A percentile compares a stretch with the other conserved stretches of the same genome.
Conservation (phyloP, 2,888 invertebrate species). For the Scaptomyza tumidula region DNA sequence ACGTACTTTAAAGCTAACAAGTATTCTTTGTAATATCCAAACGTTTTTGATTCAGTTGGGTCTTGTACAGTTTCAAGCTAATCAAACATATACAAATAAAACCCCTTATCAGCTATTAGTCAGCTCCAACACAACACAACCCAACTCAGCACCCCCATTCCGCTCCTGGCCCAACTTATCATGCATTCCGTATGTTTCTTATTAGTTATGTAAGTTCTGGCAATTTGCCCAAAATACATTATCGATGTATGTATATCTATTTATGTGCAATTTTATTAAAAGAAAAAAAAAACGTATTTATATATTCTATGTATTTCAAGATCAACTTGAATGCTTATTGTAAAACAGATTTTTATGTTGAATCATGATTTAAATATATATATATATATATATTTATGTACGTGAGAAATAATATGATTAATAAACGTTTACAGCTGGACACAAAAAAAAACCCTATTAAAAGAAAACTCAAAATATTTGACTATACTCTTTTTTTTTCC, state of each 20-base stretch:
- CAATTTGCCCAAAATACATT: slow-evolving; percentile 19
- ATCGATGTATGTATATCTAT: slow-evolving; percentile 22
- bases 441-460: no score
- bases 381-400: background rate
- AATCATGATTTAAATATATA: background rate
- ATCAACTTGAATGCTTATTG: background rate
- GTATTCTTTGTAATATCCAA: slow-evolving; percentile 15
- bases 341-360: background rate
- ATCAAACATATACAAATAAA: background rate
- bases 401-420: slow-evolving; percentile 1
- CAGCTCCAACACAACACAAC: slow-evolving; percentile 8
- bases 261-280: slow-evolving; percentile 46
- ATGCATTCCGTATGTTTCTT: slow-evolving; percentile 39
- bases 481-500: no score
- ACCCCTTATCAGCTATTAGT: slow-evolving; percentile 48
- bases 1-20: slow-evolving; percentile 21
- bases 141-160: no score
- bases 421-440: slow-evolving; percentile 7
- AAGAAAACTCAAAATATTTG: no score
- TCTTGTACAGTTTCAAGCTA: slow-evolving; percentile 36
- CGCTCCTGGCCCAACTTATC: background rate
- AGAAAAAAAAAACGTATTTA: background rate
- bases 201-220: slow-evolving; percentile 54
- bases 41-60: slow-evolving; percentile 25
- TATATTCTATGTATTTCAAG: background rate